Conservation (phyloP, 2,797 vertebrate genomes). For the Capromys pilorides region DNA sequence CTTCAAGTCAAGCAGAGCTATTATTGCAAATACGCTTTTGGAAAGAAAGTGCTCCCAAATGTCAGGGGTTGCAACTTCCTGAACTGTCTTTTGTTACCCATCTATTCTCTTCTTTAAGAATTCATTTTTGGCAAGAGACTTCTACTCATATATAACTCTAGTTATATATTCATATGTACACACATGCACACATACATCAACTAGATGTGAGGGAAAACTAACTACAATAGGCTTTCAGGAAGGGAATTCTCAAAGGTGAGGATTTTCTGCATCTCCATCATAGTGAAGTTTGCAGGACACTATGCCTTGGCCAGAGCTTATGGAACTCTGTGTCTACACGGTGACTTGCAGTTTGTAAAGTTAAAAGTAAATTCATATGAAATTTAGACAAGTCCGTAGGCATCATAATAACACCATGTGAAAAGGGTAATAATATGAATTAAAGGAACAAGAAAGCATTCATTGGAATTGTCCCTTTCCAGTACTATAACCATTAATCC, state of each 20-base stretch:
- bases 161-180: neutral
- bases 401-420: neutral
- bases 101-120: neutral
- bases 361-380: slow-evolving; percentile 5
- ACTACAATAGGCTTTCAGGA: neutral
- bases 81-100: neutral
- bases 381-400: neutral
- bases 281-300: neutral
- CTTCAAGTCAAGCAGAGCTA: slow-evolving; percentile 26
- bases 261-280: neutral
- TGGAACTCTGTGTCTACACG: neutral
- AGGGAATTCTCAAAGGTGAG: neutral
- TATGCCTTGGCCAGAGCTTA: neutral
- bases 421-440: neutral
- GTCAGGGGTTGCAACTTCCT: neutral
- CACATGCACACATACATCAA: neutral
- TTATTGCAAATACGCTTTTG: neutral
- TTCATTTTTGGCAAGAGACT: neutral
- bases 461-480: neutral
- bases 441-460: neutral
- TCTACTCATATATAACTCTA: neutral
- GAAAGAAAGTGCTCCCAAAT: neutral
- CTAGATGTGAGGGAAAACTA: neutral
- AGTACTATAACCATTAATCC: neutral
- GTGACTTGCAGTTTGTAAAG: neutral